Base-by-base conservation (phyloP, 2,888 invertebrate genomes). In the Cantharis rustica region DNA sequence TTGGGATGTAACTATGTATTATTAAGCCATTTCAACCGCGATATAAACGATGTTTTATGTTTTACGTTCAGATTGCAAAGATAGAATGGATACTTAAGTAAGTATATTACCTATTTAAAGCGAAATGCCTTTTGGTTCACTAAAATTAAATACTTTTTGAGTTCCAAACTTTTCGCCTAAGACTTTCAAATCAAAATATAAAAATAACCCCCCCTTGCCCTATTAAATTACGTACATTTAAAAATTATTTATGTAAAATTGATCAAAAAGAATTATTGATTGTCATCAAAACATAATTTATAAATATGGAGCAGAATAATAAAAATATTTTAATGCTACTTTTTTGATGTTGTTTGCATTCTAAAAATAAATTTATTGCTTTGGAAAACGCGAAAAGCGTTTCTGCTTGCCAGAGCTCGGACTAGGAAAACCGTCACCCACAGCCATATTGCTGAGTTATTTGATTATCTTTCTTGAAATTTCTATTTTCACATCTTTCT, bases 381-480 rank as follows among this genome's bases (percentile, higher is more conserved):
- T 77, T 74, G 72, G 76, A 79, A 79, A 80, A 79, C 80, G 80
- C 78, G 80, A 75, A 78, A 79, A 76, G 73, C 75, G 75, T 68
- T 78, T 70, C 75, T 69, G 75, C 66, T 70, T 68, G 69, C 69
- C 23, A 73, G 70, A 68, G 74, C 69, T 69, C 69, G 78, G 74
- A 73, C 71, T 78, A 78, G 76, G 75, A 76, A 78, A 76, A 75
- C 80, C 81, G 82, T 82, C 82, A 81, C 78, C 78, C 73, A 77
- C 82, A 81, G 80, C 78, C 78, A 80, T 82, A 80, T 82, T 80
- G 81, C 81, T 83, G 83, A 83, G 80, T 82, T 83, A 83, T 83
- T 83, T 83, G 83, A 83, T 82, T 83, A 83, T 82, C 81, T 79
- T 80, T 80, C 75, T 79, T 73, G 79, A 80, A 79, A 82, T 81